Conservation (phyloP, 2,797 vertebrate genomes). For the Tamandua tetradactyla region DNA sequence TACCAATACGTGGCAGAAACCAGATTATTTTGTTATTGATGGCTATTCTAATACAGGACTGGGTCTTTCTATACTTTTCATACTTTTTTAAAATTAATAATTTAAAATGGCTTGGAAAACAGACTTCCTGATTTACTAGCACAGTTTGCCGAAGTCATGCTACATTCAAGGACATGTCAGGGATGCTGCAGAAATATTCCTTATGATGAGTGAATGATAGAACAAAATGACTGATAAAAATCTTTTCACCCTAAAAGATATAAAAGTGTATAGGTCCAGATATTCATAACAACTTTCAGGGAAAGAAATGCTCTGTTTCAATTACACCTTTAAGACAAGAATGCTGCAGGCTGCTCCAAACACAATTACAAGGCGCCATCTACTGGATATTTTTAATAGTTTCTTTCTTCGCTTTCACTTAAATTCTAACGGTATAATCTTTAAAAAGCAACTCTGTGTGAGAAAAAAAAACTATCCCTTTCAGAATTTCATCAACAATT, state of each 20-base stretch:
- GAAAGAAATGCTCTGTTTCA: slow-evolving; percentile 14
- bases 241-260: not conserved
- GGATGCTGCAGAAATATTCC: not conserved
- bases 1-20: not conserved
- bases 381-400: slow-evolving; percentile 81
- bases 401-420: slow-evolving; percentile 31
- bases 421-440: not conserved
- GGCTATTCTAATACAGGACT: not conserved
- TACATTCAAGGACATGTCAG: not conserved
- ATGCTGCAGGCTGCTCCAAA: slow-evolving; percentile 33
- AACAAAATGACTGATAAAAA: not conserved
- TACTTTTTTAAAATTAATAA: slow-evolving; percentile 29
- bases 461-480: slow-evolving; percentile 14
- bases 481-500: not conserved
- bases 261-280: slow-evolving; percentile 23
- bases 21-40: not conserved
- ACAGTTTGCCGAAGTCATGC: not conserved
- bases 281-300: slow-evolving; percentile 26
- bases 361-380: slow-evolving; percentile 82
- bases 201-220: not conserved
- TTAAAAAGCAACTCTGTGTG: slow-evolving; percentile 11
- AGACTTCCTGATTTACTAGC: not conserved
- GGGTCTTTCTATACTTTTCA: not conserved
- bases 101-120: not conserved
- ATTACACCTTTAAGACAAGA: slow-evolving; percentile 17